Base-by-base conservation (phyloP, 2,888 invertebrate genomes). In the Platerodrilus igneus region DNA sequence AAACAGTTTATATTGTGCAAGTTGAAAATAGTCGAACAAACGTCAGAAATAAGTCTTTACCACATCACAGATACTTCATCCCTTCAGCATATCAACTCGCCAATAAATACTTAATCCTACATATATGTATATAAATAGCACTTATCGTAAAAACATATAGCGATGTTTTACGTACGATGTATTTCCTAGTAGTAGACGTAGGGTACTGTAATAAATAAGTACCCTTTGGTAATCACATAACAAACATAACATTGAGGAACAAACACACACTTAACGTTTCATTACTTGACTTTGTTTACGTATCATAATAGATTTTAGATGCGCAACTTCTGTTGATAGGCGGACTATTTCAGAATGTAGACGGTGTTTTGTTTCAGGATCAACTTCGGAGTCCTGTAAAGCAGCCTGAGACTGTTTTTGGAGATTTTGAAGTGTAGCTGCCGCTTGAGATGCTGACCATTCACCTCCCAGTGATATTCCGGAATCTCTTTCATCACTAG, bases 251-350 rank as follows among this genome's bases (percentile, higher is more conserved):
- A 38, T n/a, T n/a, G n/a, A n/a, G n/a, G n/a, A n/a, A n/a, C n/a
- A n/a, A n/a, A 10, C 5, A 21, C 4, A 2, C 3, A n/a, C 28
- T 2, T 10, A 11, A 14, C 13, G 13, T 6, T 6, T n/a, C n/a
- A n/a, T n/a, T n/a, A n/a, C n/a, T n/a, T n/a, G n/a, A n/a, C n/a
- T n/a, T n/a, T 65, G 66, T 19, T 78, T 78, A 55, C 80, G 76
- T 46, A 81, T 82, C 73, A 86, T 79, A 73, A 85, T 80, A 59
- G 83, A 83, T 66, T 92, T 90, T 4, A 95, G 79, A 50, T 84
- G 86, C 32, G 89, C 91, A 50, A 95, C 91, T 69, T 95, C 94
- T 1, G 86, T 86, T 19, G 92, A 91, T 14, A 95, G 78, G 54
- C 88, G 78, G 56, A 86, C 88, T 52, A 95, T 74, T 68, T 94